Percentiles rank a stretch among this genome's conserved stretches.
Evolutionary conservation across 1,140 invertebrate species (phyloP).

Genomic region (Schlechtendalia chinensis): DNA sequence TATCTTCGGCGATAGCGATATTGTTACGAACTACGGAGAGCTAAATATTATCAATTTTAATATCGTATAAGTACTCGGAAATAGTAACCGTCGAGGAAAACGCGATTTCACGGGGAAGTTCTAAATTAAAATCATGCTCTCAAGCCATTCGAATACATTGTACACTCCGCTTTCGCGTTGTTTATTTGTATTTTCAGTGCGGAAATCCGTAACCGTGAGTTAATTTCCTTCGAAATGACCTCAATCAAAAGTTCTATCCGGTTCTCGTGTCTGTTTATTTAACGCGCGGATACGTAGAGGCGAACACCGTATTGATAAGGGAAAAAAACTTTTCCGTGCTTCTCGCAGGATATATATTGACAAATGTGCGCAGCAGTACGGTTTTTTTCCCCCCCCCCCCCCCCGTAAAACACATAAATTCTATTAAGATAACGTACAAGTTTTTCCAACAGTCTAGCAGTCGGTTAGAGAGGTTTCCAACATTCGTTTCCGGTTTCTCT

Average conservation of each 20-base stretch:
- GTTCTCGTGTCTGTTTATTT: neutral
- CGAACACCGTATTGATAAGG: neutral
- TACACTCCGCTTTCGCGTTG: neutral
- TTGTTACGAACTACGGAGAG: neutral
- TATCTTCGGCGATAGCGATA: neutral
- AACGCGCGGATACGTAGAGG: neutral
- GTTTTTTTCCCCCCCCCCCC: neutral
- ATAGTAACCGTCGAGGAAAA: neutral
- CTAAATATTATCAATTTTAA: neutral
- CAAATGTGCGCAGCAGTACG: neutral
- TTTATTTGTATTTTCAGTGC: neutral
- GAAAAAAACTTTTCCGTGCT: neutral
- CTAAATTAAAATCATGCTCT: neutral
- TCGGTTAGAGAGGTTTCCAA: neutral
- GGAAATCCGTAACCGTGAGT: neutral
- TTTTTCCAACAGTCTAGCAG: neutral
- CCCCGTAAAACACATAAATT: neutral
- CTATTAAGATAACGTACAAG: neutral
- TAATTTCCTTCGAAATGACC: neutral
- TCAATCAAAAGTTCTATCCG: neutral
- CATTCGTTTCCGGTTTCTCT: constrained; percentile 13
- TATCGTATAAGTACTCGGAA: neutral
- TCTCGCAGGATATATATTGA: too few relatives aligned
- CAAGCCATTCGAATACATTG: neutral
- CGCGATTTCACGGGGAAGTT: neutral